Evolutionary conservation across 1,140 invertebrate species (phyloP), one percentile per base, ranked within the genome.

Genomic region (Macrotrachela quadricornifera): DNA sequence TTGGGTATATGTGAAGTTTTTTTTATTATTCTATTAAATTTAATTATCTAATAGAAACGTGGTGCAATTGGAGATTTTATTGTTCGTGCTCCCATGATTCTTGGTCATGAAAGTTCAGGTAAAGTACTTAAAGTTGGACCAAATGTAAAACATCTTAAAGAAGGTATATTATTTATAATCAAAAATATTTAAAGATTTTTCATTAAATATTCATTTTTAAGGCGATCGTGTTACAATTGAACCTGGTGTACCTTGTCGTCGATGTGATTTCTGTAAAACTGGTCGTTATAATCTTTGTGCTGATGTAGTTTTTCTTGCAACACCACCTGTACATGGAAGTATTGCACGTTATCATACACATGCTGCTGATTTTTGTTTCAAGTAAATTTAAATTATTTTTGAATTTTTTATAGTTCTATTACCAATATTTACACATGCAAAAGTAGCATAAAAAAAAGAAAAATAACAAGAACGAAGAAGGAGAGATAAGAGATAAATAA

Each of bases 181-280:
- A 30, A 30, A 30, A 30, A 8, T 4, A 8, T 30, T 8, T 30
- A 30, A 4, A 2, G 21, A 30, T 30, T 2, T n/a, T n/a, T n/a
- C n/a, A n/a, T 30, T 2, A 30, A 30, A 30, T 2, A 4, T 30
- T 2, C 8, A 30, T 30, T 30, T 30, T 8, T 30, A 56, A 77
- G 86, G 87, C 1, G 88, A 94, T 70, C 73, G 85, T 46, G 85
- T 94, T 6, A 85, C 85, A 1, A 81, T 92, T 55, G 88, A 94
- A 70, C 88, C 87, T 6, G 85, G 85, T 9, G 78, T 87, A 42
- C 79, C 85, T 0, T 96, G 90, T 62, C 73, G 83, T 48, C 71
- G 67, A 18, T 96, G 90, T 65, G 71, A 77, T 15, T 80, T 77
- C 62, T 96, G 90, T 67, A 86, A 85, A 68, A 71, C 68, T 21